Base-by-base conservation (phyloP, 1,140 invertebrate species). In the Geopemphigus sp. region DNA sequence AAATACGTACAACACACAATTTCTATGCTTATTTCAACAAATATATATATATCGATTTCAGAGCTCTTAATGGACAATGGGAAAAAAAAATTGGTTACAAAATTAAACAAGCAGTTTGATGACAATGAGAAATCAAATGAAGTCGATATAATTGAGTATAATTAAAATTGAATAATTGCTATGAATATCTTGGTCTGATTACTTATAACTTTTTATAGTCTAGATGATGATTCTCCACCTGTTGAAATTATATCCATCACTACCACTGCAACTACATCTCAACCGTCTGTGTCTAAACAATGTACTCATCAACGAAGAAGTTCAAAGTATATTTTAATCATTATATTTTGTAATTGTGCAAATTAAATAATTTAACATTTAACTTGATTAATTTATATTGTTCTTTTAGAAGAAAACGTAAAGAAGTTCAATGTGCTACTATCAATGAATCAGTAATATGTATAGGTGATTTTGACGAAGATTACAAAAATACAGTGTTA, bases 391-490 rank as follows among this genome's bases (percentile, higher is more conserved):
- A 45, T 22, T 64, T 45, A 64, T 64, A n/a, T 39, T 64, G 19
- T 39, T 45, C n/a, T 11, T 45, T 64, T 12, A n/a, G 10, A 39
- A 39, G 2, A n/a, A 39, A n/a, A 64, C n/a, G 5, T 45, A 0
- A 1, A n/a, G 29, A 10, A 45, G 12, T 29, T 64, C 1, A 63
- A 59, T n/a, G 19, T 59, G 1, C 24, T 59, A 39, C n/a, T 14
- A n/a, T 32, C 0, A 5, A 1, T 26, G 74, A 57, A 50, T 24
- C 74, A 45, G 17, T 63, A 19, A 78, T 78, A 63, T 10, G 5
- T 6, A 78, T 78, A 26, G 74, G 74, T 6, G 57, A 78, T 59
- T 78, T 78, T 63, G 24, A 53, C 29, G 74, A 78, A 61, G 57
- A 57, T 24, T 78, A 78, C 29, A 3, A 63, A 29, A 63, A 50